Evolutionary conservation across 1,140 invertebrate species (phyloP).

Genomic region (Zaprionus davidi): DNA sequence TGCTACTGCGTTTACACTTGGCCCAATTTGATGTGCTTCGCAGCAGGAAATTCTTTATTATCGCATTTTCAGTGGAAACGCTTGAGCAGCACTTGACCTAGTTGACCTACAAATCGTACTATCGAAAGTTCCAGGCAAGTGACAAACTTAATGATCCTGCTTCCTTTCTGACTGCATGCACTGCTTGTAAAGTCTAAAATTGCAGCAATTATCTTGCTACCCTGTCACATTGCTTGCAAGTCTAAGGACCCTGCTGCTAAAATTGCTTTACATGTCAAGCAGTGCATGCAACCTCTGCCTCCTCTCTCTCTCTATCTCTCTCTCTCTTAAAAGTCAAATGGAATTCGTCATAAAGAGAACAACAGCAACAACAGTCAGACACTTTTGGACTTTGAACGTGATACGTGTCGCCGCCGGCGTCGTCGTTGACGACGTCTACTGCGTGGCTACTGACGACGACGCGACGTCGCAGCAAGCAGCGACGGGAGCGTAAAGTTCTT

Average conservation of each 20-base stretch:
- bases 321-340: constrained; percentile 23
- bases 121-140: not conserved
- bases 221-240: not conserved
- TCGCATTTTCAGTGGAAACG: not conserved
- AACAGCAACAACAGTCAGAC: constrained; percentile 38
- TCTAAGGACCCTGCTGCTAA: constrained; percentile 11
- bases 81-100: not conserved
- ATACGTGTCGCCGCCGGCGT: constrained; percentile 47
- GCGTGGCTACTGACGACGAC: constrained; percentile 46
- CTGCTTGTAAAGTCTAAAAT: not conserved
- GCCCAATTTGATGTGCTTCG: not conserved
- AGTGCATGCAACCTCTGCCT: not conserved
- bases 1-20: constrained; percentile 1
- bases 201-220: not conserved
- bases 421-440: constrained; percentile 34
- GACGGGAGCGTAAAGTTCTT: constrained; percentile 2
- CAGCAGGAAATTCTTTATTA: not conserved
- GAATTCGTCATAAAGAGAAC: constrained; percentile 58
- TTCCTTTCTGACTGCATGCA: not conserved
- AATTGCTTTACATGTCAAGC: not conserved
- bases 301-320: constrained; percentile 3
- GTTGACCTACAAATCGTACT: not conserved
- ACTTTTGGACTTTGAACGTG: constrained; percentile 67
- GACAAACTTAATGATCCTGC: not conserved
- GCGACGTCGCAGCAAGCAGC: constrained; percentile 14